phyloP scores from a whole-genome alignment of 2,113 vertebrate genomes.

The Anolis carolinensis region DNA sequence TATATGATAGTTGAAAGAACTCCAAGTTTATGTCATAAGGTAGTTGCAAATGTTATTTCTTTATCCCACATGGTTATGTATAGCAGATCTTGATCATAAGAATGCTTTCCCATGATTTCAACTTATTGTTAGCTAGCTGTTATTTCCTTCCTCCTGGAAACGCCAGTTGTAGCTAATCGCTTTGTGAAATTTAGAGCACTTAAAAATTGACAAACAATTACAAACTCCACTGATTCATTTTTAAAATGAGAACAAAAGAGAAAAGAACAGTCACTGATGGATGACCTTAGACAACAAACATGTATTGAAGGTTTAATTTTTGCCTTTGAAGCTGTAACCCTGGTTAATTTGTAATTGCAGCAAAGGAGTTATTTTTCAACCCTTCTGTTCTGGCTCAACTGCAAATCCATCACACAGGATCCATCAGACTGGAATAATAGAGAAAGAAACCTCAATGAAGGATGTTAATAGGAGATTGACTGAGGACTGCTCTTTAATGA shows the following conservation, averaged over 20 bases:
- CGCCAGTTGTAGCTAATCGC: background rate
- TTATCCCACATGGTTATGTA: background rate
- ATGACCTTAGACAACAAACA: background rate
- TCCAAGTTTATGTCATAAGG: background rate
- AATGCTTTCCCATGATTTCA: background rate
- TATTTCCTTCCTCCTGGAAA: background rate
- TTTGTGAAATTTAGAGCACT: background rate
- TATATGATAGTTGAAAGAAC: background rate
- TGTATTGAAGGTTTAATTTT: background rate
- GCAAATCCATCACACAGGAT: slow-evolving; percentile 7
- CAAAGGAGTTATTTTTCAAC: background rate
- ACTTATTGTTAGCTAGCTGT: background rate
- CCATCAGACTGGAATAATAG: slow-evolving; percentile 3
- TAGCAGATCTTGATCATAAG: background rate
- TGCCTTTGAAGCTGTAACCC: background rate
- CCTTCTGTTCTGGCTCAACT: background rate
- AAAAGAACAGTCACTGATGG: background rate
- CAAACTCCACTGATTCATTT: background rate
- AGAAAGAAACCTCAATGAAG: slow-evolving; percentile 11
- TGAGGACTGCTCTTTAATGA: background rate
- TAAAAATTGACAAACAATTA: background rate
- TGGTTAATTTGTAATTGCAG: fast-evolving
- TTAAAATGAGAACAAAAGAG: background rate
- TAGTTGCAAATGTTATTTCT: slow-evolving; percentile 1
- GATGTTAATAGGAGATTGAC: slow-evolving; percentile 1